Base-by-base conservation (phyloP, 2,797 vertebrate species). In the Lepus townsendii region DNA sequence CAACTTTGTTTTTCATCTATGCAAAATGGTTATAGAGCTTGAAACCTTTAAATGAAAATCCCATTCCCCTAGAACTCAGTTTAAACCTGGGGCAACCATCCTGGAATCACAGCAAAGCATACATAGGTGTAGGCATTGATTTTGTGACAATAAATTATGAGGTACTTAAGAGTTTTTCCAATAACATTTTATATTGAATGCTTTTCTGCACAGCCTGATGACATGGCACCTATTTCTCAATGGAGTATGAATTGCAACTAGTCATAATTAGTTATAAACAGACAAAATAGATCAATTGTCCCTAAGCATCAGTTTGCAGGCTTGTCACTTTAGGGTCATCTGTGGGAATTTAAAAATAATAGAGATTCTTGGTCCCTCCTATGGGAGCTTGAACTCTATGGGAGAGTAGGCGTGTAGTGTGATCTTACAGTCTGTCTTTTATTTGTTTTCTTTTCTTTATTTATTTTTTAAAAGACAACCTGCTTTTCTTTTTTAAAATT, bases 21-120 rank as follows among this genome's bases (percentile, higher is more conserved):
- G 79, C 65, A 84, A 92, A 95, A 85, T 89, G 71, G 76, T 69
- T 97, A 75, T 66, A 47, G 86, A 88, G 57, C 66, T 85, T 93
- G 83, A 96, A 76, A 92, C 17, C 57, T 90, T 96, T 87, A 89
- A 93, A 92, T 94, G 90, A 92, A 95, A 96, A 95, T 88, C 47
- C 87, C 88, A 52, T 93, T 94, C 32, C 75, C 82, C 68, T 10
- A 84, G 93, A 93, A 93, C 66, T 95, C 72, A 94, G n/a, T 93
- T 95, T 96, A 95, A 93, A 96, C n/a, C 77, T 80, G 60, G 32
- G n/a, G 62, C 30, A 93, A 72, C 83, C 71, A 69, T 92, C 57
- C 82, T 95, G 32, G 85, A 91, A 26, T 88, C 92, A 93, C 77
- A 89, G 68, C 69, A 91, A 66, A 94, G 50, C 35, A 32, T 32